Conservation (phyloP, 2,888 invertebrate species). For the Cetonia aurata region DNA sequence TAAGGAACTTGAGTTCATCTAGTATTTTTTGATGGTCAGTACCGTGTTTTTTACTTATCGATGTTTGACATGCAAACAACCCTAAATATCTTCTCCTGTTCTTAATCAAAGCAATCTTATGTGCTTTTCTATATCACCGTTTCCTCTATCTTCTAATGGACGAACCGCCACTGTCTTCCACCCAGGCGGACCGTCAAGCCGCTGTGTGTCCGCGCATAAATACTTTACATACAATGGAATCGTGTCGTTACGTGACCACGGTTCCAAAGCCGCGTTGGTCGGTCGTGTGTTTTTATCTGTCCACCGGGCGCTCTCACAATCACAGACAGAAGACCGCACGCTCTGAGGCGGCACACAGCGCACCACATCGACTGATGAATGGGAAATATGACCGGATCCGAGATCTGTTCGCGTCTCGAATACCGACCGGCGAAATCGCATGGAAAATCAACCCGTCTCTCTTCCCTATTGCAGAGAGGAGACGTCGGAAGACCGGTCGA, state of each 20-base stretch:
- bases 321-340: slow-evolving; percentile 1
- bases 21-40: too few relatives aligned
- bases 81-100: too few relatives aligned
- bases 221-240: slow-evolving; percentile 65
- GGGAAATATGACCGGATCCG: slow-evolving; percentile 57
- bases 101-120: too few relatives aligned
- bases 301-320: slow-evolving; percentile 18
- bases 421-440: slow-evolving; percentile 54
- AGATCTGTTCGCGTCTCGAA: slow-evolving; percentile 57
- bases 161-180: slow-evolving; percentile 48
- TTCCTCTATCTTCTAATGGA: neutral
- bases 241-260: slow-evolving; percentile 64
- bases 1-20: too few relatives aligned
- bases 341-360: neutral
- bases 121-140: too few relatives aligned
- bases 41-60: too few relatives aligned
- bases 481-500: too few relatives aligned
- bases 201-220: slow-evolving; percentile 6
- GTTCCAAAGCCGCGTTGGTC: slow-evolving; percentile 58
- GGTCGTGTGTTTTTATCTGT: slow-evolving; percentile 59
- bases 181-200: slow-evolving; percentile 1
- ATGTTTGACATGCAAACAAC: too few relatives aligned
- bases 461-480: too few relatives aligned
- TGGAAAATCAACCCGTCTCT: slow-evolving; percentile 1
- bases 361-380: slow-evolving; percentile 59